These are phyloP conservation scores for Thunnus thynnus DNA, from an alignment of 2,113 vertebrate genomes.

Conservation along the genomic window DNA sequence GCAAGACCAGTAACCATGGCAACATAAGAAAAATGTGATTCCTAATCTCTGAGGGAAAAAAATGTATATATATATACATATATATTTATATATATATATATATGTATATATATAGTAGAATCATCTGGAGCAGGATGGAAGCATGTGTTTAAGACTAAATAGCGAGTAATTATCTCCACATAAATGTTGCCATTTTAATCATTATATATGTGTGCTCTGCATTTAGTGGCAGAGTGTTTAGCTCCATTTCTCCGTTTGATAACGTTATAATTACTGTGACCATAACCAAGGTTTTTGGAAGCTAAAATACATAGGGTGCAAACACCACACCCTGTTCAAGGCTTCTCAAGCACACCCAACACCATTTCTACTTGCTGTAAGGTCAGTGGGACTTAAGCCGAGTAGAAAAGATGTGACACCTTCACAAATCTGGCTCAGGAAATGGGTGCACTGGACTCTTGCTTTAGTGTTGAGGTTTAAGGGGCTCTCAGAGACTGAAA, in stretches of 20 bases:
- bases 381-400: conserved; percentile 23
- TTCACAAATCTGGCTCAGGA: neutral
- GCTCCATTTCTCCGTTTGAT: conserved; percentile 22
- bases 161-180: conserved; percentile 43
- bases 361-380: conserved; percentile 17
- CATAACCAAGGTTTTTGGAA: conserved; percentile 34
- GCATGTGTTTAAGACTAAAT: conserved; percentile 46
- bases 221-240: conserved; percentile 28
- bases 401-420: conserved; percentile 1
- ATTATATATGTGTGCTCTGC: conserved; percentile 10
- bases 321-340: conserved; percentile 56
- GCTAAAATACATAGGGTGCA: conserved; percentile 54
- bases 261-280: conserved; percentile 62
- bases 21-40: conserved; percentile 65
- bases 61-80: neutral
- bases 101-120: neutral
- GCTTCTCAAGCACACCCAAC: conserved; percentile 54
- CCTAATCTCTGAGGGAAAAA: conserved; percentile 51
- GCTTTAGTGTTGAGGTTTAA: conserved; percentile 33
- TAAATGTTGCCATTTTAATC: conserved; percentile 37
- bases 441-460: conserved; percentile 37
- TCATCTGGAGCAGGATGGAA: conserved; percentile 41
- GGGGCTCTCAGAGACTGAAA: conserved; percentile 42
- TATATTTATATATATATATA: no score
- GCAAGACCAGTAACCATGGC: conserved; percentile 71